Percentiles rank a stretch among this genome's conserved stretches.
Evolutionary conservation across 2,113 vertebrate species (phyloP).

Genomic region (Myotis davidii): DNA sequence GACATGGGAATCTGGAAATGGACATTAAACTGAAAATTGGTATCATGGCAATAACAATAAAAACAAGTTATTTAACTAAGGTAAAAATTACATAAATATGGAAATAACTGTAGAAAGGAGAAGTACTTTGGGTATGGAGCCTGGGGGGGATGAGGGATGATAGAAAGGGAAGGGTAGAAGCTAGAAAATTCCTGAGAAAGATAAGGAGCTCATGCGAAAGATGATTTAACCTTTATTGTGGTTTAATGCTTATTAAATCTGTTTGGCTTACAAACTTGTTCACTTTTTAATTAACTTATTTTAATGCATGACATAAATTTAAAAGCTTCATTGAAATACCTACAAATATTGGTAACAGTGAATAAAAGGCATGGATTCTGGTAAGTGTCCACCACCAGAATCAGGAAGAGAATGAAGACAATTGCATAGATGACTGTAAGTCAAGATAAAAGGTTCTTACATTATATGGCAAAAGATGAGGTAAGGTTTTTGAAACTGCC

Average conservation of each 20-base stretch:
- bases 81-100: not conserved
- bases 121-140: not conserved
- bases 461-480: not conserved
- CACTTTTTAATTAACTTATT: slow-evolving; percentile 36
- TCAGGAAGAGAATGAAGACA: not conserved
- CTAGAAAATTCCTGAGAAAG: not conserved
- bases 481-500: not conserved
- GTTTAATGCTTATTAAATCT: slow-evolving; percentile 33
- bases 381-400: not conserved
- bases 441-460: not conserved
- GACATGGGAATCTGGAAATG: not conserved
- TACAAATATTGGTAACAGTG: not conserved
- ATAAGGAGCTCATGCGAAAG: not conserved
- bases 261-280: slow-evolving; percentile 11
- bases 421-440: not conserved
- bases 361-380: not conserved
- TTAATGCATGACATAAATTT: not conserved
- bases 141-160: not conserved
- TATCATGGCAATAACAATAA: not conserved
- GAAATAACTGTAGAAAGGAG: not conserved
- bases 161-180: not conserved
- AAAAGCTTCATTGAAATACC: slow-evolving; percentile 17
- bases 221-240: not conserved
- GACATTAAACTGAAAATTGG: not conserved
- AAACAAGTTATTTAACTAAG: not conserved